Base-by-base conservation (phyloP, 2,113 vertebrate species). In the Callocephalon fimbriatum region DNA sequence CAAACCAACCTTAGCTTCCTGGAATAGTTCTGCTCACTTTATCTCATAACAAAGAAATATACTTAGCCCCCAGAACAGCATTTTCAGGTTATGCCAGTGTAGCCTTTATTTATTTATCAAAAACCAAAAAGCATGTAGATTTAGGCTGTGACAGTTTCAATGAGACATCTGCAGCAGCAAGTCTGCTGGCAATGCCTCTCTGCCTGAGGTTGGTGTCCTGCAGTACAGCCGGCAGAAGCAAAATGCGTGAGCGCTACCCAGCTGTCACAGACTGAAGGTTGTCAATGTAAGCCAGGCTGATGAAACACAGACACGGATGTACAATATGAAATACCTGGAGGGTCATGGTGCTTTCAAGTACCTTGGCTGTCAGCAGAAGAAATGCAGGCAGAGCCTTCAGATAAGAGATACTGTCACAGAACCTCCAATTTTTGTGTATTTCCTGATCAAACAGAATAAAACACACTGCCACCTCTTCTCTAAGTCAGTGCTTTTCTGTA, bases 31-130 rank as follows among this genome's bases (percentile, higher is more conserved):
- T 84, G 6, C 14, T 47, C 3, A 1, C 4, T 31, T 51, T 58
- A 27, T 15, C 15, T 54, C 16, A 15, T 16, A 15, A 15, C 3
- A 38, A 12, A 42, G 19, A 6, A 22, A 35, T 38, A 19, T 4
- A 26, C 2, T 31, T 29, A 53, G 31, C 12, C 19, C 9, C 10
- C 15, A 58, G 27, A 77, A n/a, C 1, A n/a, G 0, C 7, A 4
- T 16, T 38, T 37, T 45, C 20, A 32, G 2, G 6, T 25, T 42
- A 12, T 53, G 40, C 7, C 16, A 38, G 9, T 2, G 2, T 6
- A 53, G 18, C 4, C 26, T 56, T 50, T 25, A 65, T 54, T 76
- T 73, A n/a, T 21, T 74, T 51, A 65, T 47, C 15, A 12, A 45
- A 65, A 82, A 85, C 25, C 18, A 5, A 54, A 17, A 63, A 5